Base-by-base conservation (phyloP, 37 sponge, comb jelly and placozoan species). In the Petrosia ficiformis region DNA sequence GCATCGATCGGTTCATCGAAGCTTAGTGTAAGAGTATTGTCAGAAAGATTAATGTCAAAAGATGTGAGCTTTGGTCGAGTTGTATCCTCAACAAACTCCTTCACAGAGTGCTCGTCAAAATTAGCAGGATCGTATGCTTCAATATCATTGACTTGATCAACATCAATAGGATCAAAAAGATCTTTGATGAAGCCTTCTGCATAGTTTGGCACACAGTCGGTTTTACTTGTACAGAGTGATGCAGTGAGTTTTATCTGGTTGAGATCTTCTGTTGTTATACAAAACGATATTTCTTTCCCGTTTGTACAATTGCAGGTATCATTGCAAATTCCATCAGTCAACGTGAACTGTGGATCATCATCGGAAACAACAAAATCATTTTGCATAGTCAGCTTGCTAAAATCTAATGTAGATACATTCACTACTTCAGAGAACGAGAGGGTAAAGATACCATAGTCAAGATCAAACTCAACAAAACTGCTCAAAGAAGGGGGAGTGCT, bases 361-460 rank as follows among this genome's bases (percentile, higher is more conserved):
- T 35, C 65, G 28, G 63, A 33, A 57, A 21, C 56, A 3, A 44
- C 40, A 35, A 81, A 81, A 41, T 81, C 64, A 41, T 54, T 75
- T 76, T 89, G 90, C 0, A 93, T 35, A 2, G 79, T 64, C 24
- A 93, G 77, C 16, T 85, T 75, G 44, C 65, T 71, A 73, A 94
- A 76, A 36, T 77, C 71, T 8, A 94, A 56, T 0, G 91, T 36
- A 0, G 67, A 58, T 19, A 80, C 83, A 74, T 94, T 80, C 35
- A 92, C 90, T 3, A 72, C 80, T 68, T 95, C 93, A n/a, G 33
- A 67, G 71, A 95, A 95, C 52, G 84, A 80, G 39, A 95, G 80
- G 1, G 58, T 57, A 19, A 95, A 40, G 14, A 74, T 25, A 4
- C 96, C 93, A 3, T 60, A 21, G 59, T 81, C 68, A 8, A 92